Evolutionary conservation across 2,113 vertebrate genomes (phyloP), one percentile per base, ranked within the genome.

Genomic region (Calidris pygmaea): DNA sequence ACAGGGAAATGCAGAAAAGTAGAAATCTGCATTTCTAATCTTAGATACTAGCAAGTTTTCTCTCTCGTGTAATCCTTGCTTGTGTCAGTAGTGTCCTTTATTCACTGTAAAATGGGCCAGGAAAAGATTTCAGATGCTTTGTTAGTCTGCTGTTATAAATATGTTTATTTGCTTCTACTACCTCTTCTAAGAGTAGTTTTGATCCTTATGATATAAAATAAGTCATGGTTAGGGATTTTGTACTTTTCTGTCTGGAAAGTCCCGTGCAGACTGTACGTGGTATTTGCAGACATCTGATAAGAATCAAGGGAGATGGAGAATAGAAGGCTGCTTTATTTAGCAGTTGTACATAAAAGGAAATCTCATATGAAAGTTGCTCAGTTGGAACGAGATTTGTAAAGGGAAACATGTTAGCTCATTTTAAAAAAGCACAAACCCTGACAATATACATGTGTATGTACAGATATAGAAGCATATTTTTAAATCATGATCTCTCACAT

Each of bases 291-390:
- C 68, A 71, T 94, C 45, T 84, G 95, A 94, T 93, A 95, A 95
- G 55, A 88, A 93, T 91, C 85, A 94, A 77, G 67, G 22, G 74
- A 94, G n/a, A 83, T 85, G 37, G 20, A 66, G 55, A n/a, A 37
- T 19, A 94, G 78, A 82, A 39, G 78, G 71, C 23, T 55, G 50
- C 63, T 97, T 90, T 95, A 90, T 92, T 93, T 96, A 96, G 92
- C 95, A 96, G 9, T 35, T 22, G 59, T 80, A 63, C 84, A 65
- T 91, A 85, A 90, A 95, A 95, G 70, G 73, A 94, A 92, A 88
- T 81, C 50, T 16, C 63, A 9, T n/a, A 74, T 59, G 75, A 93
- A 79, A 47, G 18, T 80, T 90, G 32, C 35, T 77, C 39, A 56
- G 12, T 26, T 77, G 59, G 58, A 95, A 65, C 12, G 83, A 76